phyloP scores from a whole-genome alignment of 2,113 vertebrate species.

The Rhea pennata region DNA sequence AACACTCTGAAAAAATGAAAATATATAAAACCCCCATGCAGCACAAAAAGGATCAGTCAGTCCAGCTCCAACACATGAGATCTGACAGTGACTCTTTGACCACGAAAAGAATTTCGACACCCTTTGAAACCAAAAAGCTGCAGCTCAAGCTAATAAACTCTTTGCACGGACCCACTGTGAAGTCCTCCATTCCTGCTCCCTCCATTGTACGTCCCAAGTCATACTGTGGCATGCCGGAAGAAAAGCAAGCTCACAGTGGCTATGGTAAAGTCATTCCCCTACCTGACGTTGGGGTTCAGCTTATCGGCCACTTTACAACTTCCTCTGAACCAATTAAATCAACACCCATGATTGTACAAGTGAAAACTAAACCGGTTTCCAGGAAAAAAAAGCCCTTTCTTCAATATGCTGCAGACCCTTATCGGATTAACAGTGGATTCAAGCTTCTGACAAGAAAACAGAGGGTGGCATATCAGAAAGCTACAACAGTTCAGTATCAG shows the following conservation, averaged over 20 bases:
- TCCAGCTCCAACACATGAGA: not conserved
- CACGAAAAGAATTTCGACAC: slow-evolving; percentile 42
- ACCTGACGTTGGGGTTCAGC: not conserved
- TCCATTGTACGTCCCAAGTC: slow-evolving; percentile 30
- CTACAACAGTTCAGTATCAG: slow-evolving; percentile 14
- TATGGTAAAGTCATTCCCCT: not conserved
- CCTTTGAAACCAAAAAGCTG: slow-evolving; percentile 64
- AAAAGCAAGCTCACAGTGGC: not conserved
- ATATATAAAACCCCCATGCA: not conserved
- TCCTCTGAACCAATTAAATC: not conserved
- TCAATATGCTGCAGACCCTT: not conserved
- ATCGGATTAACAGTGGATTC: slow-evolving; percentile 53
- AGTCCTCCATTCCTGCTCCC: slow-evolving; percentile 67
- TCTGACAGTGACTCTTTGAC: not conserved
- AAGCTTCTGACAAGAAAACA: slow-evolving; percentile 74
- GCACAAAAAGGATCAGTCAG: not conserved
- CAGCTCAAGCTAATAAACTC: slow-evolving; percentile 65
- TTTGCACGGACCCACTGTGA: slow-evolving; percentile 31
- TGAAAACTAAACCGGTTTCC: not conserved
- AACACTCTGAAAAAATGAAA: not conserved
- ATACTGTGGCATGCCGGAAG: not conserved
- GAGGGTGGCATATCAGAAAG: slow-evolving; percentile 37
- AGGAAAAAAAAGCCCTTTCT: not conserved
- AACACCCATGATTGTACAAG: not conserved
- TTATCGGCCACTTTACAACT: not conserved